A percentile compares a stretch with the other conserved stretches of the same genome.
Evolutionary conservation across 2,113 vertebrate genomes (phyloP).

Genomic region (Marcusenius ussheri): DNA sequence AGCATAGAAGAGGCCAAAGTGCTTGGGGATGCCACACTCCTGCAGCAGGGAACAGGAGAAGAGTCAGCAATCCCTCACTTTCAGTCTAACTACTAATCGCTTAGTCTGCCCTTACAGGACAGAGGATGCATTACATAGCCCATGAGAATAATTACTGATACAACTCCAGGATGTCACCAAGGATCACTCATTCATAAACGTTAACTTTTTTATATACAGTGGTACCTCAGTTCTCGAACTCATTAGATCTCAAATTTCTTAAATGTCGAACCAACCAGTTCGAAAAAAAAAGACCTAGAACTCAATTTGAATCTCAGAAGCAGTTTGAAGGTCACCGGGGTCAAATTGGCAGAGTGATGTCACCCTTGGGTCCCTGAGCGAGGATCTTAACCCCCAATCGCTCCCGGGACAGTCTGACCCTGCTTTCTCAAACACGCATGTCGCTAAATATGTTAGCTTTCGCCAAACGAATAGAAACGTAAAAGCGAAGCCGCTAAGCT

Average conservation of each 20-base stretch:
- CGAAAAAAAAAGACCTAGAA: too few relatives aligned
- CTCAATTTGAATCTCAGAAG: not conserved
- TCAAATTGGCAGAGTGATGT: not conserved
- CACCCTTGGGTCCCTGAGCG: not conserved
- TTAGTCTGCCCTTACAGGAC: not conserved
- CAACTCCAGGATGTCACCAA: not conserved
- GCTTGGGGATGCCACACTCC: conserved; percentile 95
- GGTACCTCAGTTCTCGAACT: too few relatives aligned
- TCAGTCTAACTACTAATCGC: not conserved
- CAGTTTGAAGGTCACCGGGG: not conserved
- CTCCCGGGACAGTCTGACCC: not conserved
- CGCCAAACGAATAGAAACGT: not conserved
- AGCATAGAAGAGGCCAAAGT: conserved; percentile 91
- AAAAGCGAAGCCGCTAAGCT: not conserved
- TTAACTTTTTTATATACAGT: not conserved
- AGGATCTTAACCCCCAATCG: not conserved
- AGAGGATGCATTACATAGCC: not conserved
- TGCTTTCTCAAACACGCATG: not conserved
- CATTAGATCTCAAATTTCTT: too few relatives aligned
- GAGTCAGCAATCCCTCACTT: not conserved
- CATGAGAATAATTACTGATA: not conserved
- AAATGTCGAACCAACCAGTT: too few relatives aligned
- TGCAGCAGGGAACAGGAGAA: conserved; percentile 28
- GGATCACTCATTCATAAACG: not conserved
- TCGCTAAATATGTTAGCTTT: not conserved